These are phyloP conservation scores for Heteropelma amictum DNA, from an alignment of 2,888 invertebrate species.

Conservation along the genomic window DNA sequence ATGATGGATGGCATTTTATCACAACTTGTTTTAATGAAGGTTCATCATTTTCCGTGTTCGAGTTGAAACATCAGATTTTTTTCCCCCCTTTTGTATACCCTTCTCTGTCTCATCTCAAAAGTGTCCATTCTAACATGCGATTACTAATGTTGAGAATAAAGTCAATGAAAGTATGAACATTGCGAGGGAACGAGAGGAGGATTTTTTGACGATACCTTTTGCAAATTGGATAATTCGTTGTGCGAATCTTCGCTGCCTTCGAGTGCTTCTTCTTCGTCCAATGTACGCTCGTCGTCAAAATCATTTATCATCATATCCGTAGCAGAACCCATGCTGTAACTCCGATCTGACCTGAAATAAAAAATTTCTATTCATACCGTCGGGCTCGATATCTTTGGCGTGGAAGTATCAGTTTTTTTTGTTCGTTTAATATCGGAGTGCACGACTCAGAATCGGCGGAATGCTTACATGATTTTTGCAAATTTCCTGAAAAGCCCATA, in stretches of 20 bases:
- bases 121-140: too few relatives aligned
- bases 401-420: background rate
- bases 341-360: constrained; percentile 76
- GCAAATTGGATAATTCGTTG: constrained; percentile 92
- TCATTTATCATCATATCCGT: constrained; percentile 98
- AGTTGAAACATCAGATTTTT: too few relatives aligned
- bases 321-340: constrained; percentile 91
- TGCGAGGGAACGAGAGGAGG: background rate
- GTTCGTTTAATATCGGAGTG: background rate
- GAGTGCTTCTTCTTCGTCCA: constrained; percentile 98
- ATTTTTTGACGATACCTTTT: constrained; percentile 81
- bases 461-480: constrained; percentile 47
- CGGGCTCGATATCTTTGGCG: too few relatives aligned
- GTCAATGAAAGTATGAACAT: constrained; percentile 49
- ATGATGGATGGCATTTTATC: too few relatives aligned
- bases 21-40: too few relatives aligned
- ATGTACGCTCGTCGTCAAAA: constrained; percentile 97
- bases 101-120: too few relatives aligned
- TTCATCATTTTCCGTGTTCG: too few relatives aligned
- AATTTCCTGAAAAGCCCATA: constrained; percentile 38
- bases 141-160: too few relatives aligned
- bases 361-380: too few relatives aligned
- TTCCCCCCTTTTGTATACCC: too few relatives aligned
- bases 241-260: constrained; percentile 93
- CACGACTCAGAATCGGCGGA: background rate